Base-by-base conservation (phyloP, 23 tunicate species). In the Oikopleura albicans region DNA sequence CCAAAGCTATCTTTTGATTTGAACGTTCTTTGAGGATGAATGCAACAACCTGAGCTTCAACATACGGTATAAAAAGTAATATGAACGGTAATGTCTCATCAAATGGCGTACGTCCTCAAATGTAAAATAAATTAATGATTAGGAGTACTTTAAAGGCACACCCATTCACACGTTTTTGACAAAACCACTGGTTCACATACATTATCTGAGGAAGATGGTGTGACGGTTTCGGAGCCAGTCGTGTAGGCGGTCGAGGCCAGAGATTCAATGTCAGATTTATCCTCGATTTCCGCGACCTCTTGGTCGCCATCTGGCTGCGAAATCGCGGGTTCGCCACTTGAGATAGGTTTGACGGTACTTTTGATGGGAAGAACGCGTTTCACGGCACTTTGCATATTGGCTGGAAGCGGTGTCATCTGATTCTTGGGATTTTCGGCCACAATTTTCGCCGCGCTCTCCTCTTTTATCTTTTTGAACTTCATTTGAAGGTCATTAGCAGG, bases 321-420 rank as follows among this genome's bases (percentile, higher is more conserved):
- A 49, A 49, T 49, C 22, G 12, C 16, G 12, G 63, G 63, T 49
- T 49, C 63, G 22, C 63, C 22, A 49, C 22, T 49, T 49, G 63
- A 49, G 22, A 49, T 49, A 49, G 63, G 63, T 49, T 49, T 49
- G 22, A 49, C 12, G 22, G 12, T 12, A 8, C 16, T 12, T 49
- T 49, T 49, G 16, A 22, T 49, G 12, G 63, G 63, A 12, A 49
- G 22, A 8, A 49, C 22, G 12, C 63, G 63, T 49, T 49, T 49
- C 79, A 71, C 79, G 36, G 79, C 27, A 29, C 36, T 16, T 71
- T 71, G 79, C 79, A 71, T 71, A 71, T 71, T 71, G 4, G 79
- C 79, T 29, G 79, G 79, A 34, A 29, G 79, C 22, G 63, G 63
- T 8, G 12, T 49, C 63, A 49, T 8, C n/a, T n/a, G n/a, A 49